These are phyloP conservation scores for Globodera ellingtonae DNA, from an alignment of 1,140 invertebrate genomes.

Conservation along the genomic window DNA sequence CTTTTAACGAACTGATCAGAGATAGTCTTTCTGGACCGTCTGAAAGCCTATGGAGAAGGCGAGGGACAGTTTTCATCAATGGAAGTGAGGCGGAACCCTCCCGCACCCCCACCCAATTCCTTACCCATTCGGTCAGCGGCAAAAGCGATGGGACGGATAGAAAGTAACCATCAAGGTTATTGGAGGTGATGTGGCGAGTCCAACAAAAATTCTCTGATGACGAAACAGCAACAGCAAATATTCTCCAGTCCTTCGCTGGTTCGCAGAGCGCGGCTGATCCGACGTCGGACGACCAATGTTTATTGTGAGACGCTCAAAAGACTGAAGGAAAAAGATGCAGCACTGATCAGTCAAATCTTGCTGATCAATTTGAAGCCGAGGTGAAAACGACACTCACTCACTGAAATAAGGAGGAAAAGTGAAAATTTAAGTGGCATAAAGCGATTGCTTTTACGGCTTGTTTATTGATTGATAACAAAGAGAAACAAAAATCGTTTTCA, in stretches of 20 bases:
- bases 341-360: conserved; percentile 44
- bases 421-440: too few relatives aligned
- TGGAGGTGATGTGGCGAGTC: background rate
- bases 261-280: conserved; percentile 44
- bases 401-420: background rate
- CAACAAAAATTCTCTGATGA: conserved; percentile 10
- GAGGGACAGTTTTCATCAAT: conserved; percentile 12
- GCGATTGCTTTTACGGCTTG: too few relatives aligned
- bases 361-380: conserved; percentile 42
- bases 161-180: background rate
- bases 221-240: conserved; percentile 26
- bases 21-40: background rate
- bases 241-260: conserved; percentile 35
- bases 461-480: conserved; percentile 24
- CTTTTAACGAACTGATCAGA: too few relatives aligned
- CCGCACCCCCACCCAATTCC: background rate
- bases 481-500: conserved; percentile 16
- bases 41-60: background rate
- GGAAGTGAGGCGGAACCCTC: background rate
- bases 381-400: conserved; percentile 14
- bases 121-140: background rate
- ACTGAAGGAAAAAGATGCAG: conserved; percentile 44
- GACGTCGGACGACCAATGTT: conserved; percentile 46
- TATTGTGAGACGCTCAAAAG: conserved; percentile 45
- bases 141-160: background rate